These are phyloP conservation scores for Nixonia krombeini DNA, from an alignment of 1,140 invertebrate species.

Conservation along the genomic window DNA sequence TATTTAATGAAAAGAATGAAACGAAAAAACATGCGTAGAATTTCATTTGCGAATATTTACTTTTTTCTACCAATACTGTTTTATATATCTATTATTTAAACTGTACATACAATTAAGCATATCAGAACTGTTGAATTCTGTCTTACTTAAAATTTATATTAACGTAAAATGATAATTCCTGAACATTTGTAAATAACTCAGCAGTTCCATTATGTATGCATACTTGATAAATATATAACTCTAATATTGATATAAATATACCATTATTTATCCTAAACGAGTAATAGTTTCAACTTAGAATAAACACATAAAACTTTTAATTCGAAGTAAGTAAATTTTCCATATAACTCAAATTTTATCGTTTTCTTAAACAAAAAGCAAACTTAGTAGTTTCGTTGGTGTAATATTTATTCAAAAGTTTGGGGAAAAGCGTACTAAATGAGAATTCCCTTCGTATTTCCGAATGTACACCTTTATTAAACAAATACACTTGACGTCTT, in stretches of 20 bases:
- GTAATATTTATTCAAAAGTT: not conserved
- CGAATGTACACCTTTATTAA: conserved; percentile 74
- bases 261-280: not conserved
- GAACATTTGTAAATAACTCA: conserved; percentile 34
- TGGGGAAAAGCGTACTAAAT: not conserved
- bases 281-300: too few species aligned
- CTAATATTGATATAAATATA: conserved; percentile 34
- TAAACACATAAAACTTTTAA: too few species aligned
- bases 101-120: conserved; percentile 26
- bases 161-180: conserved; percentile 15
- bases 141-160: conserved; percentile 25
- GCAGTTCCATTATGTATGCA: conserved; percentile 18
- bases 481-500: conserved; percentile 73
- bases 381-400: too few species aligned
- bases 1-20: too few species aligned
- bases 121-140: conserved; percentile 27
- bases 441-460: conserved; percentile 40
- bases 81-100: conserved; percentile 20
- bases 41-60: not conserved
- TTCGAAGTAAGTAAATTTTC: too few species aligned
- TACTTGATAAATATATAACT: conserved; percentile 32
- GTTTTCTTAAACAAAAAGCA: too few species aligned
- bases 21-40: too few species aligned
- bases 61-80: conserved; percentile 21
- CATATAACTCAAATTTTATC: too few species aligned